Evolutionary conservation across 2,797 vertebrate species (phyloP), one percentile per base, ranked within the genome.

Genomic region (Danio choprae): DNA sequence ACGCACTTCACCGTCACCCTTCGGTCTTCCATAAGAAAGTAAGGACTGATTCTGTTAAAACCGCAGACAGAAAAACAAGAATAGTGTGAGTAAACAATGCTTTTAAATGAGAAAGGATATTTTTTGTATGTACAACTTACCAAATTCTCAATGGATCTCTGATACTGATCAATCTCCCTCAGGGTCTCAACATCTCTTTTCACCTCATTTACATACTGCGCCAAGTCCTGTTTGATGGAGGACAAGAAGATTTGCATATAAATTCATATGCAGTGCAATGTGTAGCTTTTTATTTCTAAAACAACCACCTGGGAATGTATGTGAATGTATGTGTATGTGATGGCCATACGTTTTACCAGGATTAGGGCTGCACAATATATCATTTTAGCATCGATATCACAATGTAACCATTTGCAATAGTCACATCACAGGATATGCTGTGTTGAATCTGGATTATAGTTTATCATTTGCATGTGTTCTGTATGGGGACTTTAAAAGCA

Each of bases 191-290:
- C 98, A 91, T 99, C 97, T 88, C 97, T 94, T 90, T 99, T 98
- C 72, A 99, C 97, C 91, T 98, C 97, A 62, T 99, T 98, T 80
- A 99, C 96, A 74, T 98, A 98, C 74, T 98, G 97, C 86, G 97
- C 97, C 93, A 99, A 93, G 89, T 99, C 97, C 97, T 99, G 87
- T 56, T 74, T 7, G 74, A 72, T 7, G 81, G 65, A 84, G 7
- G 18, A 71, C 68, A 68, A 59, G 4, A 53, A 53, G 18, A 53
- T 13, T 13, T 51, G 16, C 9, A 46, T 0, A n/a, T 50, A 16
- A 29, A 29, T 29, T 29, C 3, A 29, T 29, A 29, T 29, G 29
- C 29, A 29, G 29, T 1, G 29, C 29, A 29, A 29, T 29, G 29
- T 29, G 29, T 29, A 29, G 29, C 29, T 29, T 29, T 29, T 29